phyloP scores from a whole-genome alignment of 2,888 invertebrate species.

The Schizotus pectinicornis region DNA sequence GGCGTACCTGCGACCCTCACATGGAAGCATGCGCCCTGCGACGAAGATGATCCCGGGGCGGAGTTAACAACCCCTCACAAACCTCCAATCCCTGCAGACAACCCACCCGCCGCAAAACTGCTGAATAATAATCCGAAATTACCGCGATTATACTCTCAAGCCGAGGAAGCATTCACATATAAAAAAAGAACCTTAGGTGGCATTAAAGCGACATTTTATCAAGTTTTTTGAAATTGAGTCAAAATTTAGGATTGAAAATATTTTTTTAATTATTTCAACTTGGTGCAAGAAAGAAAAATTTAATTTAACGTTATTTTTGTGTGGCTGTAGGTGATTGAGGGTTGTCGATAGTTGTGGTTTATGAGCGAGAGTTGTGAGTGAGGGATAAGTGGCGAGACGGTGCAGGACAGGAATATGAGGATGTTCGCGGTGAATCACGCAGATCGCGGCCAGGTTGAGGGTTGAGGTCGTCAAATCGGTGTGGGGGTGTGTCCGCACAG shows the following conservation, averaged over 20 bases:
- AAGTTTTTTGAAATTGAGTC: no score
- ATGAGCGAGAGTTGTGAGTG: no score
- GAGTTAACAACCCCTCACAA: slow-evolving; percentile 40
- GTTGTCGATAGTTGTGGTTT: no score
- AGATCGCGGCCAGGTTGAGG: slow-evolving; percentile 29
- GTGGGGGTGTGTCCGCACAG: slow-evolving; percentile 51
- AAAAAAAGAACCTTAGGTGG: neutral
- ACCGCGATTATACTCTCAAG: slow-evolving; percentile 32
- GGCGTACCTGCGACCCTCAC: slow-evolving; percentile 48
- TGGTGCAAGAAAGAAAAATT: no score
- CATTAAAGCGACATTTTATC: no score
- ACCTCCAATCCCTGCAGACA: slow-evolving; percentile 51
- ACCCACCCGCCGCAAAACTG: slow-evolving; percentile 40
- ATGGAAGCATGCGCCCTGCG: slow-evolving; percentile 39
- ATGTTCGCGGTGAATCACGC: slow-evolving; percentile 14
- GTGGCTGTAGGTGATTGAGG: no score
- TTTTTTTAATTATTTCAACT: no score
- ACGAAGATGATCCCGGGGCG: slow-evolving; percentile 45
- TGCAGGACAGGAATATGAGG: slow-evolving; percentile 2
- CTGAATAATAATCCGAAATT: slow-evolving; percentile 50
- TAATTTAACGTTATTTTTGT: neutral
- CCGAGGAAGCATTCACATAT: slow-evolving; percentile 33
- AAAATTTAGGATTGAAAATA: no score
- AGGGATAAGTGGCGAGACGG: no score
- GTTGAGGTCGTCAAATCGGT: slow-evolving; percentile 43